Conservation (phyloP, 2,888 invertebrate genomes). For the Morpho achilles region DNA sequence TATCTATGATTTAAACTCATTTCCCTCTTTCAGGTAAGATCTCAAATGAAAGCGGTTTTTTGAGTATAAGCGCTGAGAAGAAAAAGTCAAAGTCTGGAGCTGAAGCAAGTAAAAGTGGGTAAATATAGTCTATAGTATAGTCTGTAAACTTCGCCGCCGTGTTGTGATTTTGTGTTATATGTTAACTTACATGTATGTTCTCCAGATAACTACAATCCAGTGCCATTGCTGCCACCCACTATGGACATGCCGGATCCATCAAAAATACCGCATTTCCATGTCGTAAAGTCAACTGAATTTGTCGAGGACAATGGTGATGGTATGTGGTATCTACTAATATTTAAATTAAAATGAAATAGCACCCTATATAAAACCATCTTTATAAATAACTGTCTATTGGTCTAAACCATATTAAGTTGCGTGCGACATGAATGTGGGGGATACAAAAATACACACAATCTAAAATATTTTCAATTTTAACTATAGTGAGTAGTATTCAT, state of each 20-base stretch:
- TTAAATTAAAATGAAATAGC: no score
- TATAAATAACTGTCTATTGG: no score
- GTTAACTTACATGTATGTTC: background rate
- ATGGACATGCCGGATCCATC: conserved; percentile 18
- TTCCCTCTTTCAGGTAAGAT: conserved; percentile 32
- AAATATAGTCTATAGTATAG: conserved; percentile 1
- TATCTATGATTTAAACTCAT: no score
- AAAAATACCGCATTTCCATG: conserved; percentile 41
- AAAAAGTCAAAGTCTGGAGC: conserved; percentile 39
- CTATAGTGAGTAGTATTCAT: no score
- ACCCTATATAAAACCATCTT: no score
- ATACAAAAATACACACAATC: no score
- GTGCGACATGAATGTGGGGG: no score
- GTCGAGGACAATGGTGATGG: conserved; percentile 46
- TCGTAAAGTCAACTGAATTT: conserved; percentile 51
- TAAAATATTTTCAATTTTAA: no score
- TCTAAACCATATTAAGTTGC: no score
- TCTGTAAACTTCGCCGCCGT: background rate
- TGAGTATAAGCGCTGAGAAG: conserved; percentile 45
- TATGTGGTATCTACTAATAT: conserved; percentile 21
- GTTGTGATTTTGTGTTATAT: background rate
- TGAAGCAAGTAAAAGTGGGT: conserved; percentile 39
- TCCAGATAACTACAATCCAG: conserved; percentile 5
- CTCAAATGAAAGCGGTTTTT: conserved; percentile 36
- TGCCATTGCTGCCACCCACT: conserved; percentile 4